Percentiles rank a stretch among this genome's conserved stretches.
Evolutionary conservation across 2,113 vertebrate genomes (phyloP).

Genomic region (Scomber scombrus): DNA sequence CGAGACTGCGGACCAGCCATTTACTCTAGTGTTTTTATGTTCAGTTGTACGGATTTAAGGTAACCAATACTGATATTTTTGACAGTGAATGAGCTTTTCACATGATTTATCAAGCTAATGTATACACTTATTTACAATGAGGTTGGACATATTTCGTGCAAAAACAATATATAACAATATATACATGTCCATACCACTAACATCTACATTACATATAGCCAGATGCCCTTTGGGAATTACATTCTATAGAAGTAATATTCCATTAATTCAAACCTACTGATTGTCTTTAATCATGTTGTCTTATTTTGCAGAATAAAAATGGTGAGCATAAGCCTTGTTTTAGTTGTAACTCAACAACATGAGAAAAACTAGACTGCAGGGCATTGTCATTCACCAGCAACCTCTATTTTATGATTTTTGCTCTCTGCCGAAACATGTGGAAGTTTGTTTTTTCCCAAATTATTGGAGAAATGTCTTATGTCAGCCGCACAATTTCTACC

Average conservation of each 20-base stretch:
- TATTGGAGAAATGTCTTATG: conserved; percentile 5
- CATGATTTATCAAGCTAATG: conserved; percentile 20
- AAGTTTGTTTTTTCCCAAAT: conserved; percentile 39
- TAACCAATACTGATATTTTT: conserved; percentile 13
- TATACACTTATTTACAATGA: neutral
- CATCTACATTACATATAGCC: neutral
- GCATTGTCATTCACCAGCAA: conserved; percentile 40
- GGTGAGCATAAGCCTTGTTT: conserved; percentile 16
- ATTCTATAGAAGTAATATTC: neutral
- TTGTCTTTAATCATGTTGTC: conserved; percentile 1
- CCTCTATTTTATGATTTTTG: conserved; percentile 30
- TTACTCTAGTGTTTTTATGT: conserved; percentile 5
- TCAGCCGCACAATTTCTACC: neutral
- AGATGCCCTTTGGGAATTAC: neutral
- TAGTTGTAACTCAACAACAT: conserved; percentile 40
- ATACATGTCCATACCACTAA: neutral
- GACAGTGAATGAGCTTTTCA: conserved; percentile 7
- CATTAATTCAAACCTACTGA: neutral
- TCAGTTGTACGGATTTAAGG: conserved; percentile 2
- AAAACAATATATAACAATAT: neutral
- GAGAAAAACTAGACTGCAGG: conserved; percentile 46
- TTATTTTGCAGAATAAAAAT: conserved; percentile 36
- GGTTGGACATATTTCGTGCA: neutral
- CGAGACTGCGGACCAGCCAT: conserved; percentile 8
- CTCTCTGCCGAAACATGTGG: conserved; percentile 22